Percentiles rank a stretch among this genome's conserved stretches.
Evolutionary conservation across 2,113 vertebrate species (phyloP).

Genomic region (Orycteropus afer): DNA sequence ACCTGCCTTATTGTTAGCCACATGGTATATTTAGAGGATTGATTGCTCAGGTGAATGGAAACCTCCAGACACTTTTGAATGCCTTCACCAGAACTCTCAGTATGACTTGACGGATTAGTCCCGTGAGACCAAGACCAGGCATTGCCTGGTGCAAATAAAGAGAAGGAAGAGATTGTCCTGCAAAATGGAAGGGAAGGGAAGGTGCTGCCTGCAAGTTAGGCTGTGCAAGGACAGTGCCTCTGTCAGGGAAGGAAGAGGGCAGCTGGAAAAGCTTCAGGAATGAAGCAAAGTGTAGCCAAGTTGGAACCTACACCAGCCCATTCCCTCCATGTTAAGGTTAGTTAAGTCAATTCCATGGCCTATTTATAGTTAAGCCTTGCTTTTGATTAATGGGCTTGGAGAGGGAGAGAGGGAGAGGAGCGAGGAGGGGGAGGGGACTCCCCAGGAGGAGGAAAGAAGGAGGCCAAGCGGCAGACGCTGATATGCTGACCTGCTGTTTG

Average conservation of each 20-base stretch:
- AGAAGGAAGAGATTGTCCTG: neutral
- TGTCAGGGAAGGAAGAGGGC: constrained; percentile 26
- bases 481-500: constrained; percentile 65
- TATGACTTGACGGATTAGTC: neutral
- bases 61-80: neutral
- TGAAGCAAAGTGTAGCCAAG: constrained; percentile 63
- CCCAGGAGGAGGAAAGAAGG: neutral
- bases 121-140: neutral
- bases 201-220: neutral
- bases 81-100: neutral
- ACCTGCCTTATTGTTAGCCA: constrained; percentile 17
- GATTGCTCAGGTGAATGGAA: neutral
- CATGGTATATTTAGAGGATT: neutral
- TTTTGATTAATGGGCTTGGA: constrained; percentile 77
- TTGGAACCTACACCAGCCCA: constrained; percentile 65
- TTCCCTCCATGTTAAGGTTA: constrained; percentile 59
- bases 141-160: neutral
- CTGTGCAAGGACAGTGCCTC: neutral
- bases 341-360: constrained; percentile 67
- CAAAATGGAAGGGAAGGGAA: neutral
- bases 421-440: constrained; percentile 5
- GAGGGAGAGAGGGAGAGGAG: too few relatives aligned
- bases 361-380: constrained; percentile 71
- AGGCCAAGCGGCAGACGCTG: constrained; percentile 63
- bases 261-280: constrained; percentile 74